These are phyloP conservation scores for Rutpela maculata DNA, from an alignment of 2,888 invertebrate genomes.

Conservation along the genomic window DNA sequence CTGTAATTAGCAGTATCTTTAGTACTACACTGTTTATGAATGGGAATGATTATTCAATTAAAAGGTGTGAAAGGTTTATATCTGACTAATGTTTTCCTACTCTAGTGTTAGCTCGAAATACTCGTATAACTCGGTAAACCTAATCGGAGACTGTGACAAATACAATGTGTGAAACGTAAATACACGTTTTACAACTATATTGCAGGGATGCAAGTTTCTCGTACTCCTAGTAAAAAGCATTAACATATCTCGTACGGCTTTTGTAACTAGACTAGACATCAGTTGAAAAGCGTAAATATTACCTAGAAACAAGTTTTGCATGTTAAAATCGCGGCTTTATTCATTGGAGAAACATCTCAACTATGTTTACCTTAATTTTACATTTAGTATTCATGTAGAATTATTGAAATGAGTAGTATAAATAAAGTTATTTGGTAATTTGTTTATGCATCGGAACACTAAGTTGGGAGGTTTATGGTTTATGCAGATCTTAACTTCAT, in stretches of 20 bases:
- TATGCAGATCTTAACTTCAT: background rate
- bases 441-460: constrained; percentile 1
- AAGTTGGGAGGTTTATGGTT: background rate
- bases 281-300: background rate
- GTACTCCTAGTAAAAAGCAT: background rate
- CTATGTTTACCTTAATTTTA: background rate
- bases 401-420: background rate
- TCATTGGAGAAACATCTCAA: background rate
- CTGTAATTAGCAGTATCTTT: too few relatives aligned
- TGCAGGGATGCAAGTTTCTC: background rate
- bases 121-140: background rate
- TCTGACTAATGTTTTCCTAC: too few relatives aligned
- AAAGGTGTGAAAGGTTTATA: too few relatives aligned
- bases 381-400: constrained; percentile 7
- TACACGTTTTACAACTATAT: background rate
- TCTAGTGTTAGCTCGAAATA: too few relatives aligned
- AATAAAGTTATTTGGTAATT: background rate
- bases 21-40: too few relatives aligned
- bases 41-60: too few relatives aligned
- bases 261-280: background rate
- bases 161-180: background rate
- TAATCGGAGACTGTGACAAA: background rate
- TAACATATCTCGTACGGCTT: background rate
- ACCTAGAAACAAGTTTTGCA: background rate
- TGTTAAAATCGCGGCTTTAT: background rate